A percentile compares a stretch with the other conserved stretches of the same genome.
phyloP scores from a whole-genome alignment of 2,888 invertebrate species.

The Phragmatobia fuliginosa region DNA sequence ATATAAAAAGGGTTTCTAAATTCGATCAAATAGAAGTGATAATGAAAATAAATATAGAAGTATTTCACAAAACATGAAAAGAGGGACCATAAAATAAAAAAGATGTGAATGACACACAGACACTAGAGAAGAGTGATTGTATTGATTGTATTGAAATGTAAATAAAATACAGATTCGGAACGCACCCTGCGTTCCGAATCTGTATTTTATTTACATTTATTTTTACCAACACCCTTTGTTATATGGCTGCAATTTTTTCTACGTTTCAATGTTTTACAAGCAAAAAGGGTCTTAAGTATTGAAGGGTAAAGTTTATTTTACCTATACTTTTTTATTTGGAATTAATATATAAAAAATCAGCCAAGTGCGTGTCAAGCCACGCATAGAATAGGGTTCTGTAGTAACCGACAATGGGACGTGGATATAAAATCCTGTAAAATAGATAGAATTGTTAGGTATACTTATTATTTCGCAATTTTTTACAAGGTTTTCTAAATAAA shows the following conservation, averaged over 20 bases:
- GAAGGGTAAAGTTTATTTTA: background rate
- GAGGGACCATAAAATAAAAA: slow-evolving; percentile 12
- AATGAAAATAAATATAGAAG: slow-evolving; percentile 28
- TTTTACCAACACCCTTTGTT: background rate
- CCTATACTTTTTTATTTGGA: background rate
- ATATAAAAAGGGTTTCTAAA: slow-evolving; percentile 7
- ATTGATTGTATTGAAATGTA: no score
- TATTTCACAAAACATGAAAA: slow-evolving; percentile 22
- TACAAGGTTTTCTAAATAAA: no score
- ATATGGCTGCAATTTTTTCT: background rate
- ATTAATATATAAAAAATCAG: background rate
- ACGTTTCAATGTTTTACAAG: background rate
- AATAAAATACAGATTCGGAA: no score
- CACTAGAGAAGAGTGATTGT: background rate
- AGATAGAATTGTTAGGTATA: no score
- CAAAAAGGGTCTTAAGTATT: background rate
- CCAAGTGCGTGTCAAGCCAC: no score
- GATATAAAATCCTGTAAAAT: no score
- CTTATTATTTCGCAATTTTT: no score
- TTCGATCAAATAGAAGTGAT: slow-evolving; percentile 23
- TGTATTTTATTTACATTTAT: background rate
- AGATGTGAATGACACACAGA: slow-evolving; percentile 8
- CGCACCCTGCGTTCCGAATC: background rate
- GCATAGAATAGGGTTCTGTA: no score
- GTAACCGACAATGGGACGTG: no score